Conservation (phyloP, 92 coral and sea anemone species). For the Porites rus region DNA sequence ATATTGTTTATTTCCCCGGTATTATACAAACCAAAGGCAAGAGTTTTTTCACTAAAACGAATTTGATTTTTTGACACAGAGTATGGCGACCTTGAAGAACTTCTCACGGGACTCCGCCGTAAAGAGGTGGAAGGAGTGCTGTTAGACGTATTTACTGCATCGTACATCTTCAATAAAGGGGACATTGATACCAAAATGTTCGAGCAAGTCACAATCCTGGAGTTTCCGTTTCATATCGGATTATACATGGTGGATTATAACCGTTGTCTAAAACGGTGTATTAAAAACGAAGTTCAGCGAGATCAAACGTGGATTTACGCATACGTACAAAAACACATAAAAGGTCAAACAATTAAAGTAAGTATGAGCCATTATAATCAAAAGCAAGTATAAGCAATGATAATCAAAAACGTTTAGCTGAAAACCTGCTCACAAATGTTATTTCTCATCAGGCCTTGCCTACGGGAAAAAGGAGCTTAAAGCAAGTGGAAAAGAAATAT, state of each 20-base stretch:
- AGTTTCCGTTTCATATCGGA: neutral
- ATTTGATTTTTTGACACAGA: neutral
- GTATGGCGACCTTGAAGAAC: constrained; percentile 17
- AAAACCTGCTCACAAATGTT: too few species aligned
- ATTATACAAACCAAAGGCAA: too few species aligned
- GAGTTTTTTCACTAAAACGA: too few species aligned
- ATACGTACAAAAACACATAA: neutral
- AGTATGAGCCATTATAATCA: neutral
- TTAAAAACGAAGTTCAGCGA: neutral
- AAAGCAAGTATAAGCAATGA: too few species aligned
- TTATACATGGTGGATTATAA: neutral
- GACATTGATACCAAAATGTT: neutral
- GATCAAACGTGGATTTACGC: neutral
- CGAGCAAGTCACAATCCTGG: constrained; percentile 19
- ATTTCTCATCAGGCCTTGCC: too few species aligned
- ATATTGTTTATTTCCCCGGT: too few species aligned
- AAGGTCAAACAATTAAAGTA: neutral
- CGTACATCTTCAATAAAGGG: neutral
- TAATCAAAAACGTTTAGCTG: too few species aligned
- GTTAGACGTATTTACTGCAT: constrained; percentile 14
- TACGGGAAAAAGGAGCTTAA: too few species aligned
- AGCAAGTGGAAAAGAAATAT: too few species aligned
- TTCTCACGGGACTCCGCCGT: neutral
- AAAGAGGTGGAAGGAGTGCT: constrained; percentile 26
- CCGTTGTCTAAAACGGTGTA: neutral